Percentiles rank a stretch among this genome's conserved stretches.
phyloP scores from a whole-genome alignment of 1,140 invertebrate genomes.

The Bombus vancouverensis region DNA sequence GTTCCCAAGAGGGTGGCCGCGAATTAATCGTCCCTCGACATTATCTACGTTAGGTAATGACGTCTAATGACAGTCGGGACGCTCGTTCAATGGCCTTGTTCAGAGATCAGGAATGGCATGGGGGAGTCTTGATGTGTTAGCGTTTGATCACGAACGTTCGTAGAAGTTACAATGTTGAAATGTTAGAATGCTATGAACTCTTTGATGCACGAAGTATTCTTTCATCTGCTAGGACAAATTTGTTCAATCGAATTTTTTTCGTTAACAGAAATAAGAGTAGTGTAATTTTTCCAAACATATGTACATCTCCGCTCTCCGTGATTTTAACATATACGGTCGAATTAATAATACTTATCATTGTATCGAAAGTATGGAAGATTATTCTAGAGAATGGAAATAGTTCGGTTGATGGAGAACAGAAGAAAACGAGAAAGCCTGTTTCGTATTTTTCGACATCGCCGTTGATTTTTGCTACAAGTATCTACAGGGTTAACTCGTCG shows the following conservation, averaged over 20 bases:
- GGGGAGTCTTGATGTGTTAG: neutral
- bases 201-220: neutral
- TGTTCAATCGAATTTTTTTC: no score
- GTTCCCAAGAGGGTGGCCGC: neutral
- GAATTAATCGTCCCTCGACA: slow-evolving; percentile 8
- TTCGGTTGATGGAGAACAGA: neutral
- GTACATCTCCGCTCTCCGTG: no score
- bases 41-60: neutral
- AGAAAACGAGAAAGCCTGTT: no score
- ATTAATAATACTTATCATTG: no score
- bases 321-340: no score
- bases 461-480: slow-evolving; percentile 14
- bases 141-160: neutral
- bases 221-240: no score
- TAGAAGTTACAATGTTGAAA: neutral
- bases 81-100: neutral
- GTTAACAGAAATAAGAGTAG: no score
- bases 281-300: no score
- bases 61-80: neutral
- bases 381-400: neutral
- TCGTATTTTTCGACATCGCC: neutral
- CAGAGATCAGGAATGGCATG: neutral
- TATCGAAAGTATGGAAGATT: no score
- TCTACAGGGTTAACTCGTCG: neutral
- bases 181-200: neutral